Conservation (phyloP, 2,888 invertebrate species). For the Eupithecia subfuscata region DNA sequence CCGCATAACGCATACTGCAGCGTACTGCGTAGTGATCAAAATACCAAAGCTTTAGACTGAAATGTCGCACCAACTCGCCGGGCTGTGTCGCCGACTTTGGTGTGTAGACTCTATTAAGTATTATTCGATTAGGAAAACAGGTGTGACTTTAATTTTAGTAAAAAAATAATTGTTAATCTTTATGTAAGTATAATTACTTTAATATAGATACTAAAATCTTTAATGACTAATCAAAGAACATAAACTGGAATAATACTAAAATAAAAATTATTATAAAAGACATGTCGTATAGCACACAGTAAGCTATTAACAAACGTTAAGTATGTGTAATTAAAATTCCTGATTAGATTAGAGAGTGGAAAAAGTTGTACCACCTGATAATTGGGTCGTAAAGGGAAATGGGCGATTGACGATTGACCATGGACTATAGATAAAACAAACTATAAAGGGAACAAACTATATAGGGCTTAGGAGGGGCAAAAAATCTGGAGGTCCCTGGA, state of each 20-base stretch:
- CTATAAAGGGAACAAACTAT: neutral
- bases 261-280: neutral
- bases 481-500: neutral
- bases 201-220: neutral
- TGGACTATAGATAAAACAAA: neutral
- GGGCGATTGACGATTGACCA: conserved; percentile 12
- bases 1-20: too few species aligned
- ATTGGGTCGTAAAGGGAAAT: conserved; percentile 48
- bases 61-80: too few species aligned
- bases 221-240: neutral
- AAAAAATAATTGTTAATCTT: neutral
- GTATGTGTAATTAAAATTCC: conserved; percentile 38
- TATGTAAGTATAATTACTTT: neutral
- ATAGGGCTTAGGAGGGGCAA: neutral
- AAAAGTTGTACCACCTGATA: conserved; percentile 43
- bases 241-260: conserved; percentile 5
- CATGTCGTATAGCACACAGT: conserved; percentile 17
- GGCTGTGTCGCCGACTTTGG: too few species aligned
- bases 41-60: too few species aligned
- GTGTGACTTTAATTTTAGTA: neutral
- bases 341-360: conserved; percentile 45
- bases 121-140: neutral
- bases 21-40: too few species aligned
- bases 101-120: neutral
- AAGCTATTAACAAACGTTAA: conserved; percentile 26